Evolutionary conservation across 1,140 invertebrate genomes (phyloP), one percentile per base, ranked within the genome.

Genomic region (Drosophila leontia): DNA sequence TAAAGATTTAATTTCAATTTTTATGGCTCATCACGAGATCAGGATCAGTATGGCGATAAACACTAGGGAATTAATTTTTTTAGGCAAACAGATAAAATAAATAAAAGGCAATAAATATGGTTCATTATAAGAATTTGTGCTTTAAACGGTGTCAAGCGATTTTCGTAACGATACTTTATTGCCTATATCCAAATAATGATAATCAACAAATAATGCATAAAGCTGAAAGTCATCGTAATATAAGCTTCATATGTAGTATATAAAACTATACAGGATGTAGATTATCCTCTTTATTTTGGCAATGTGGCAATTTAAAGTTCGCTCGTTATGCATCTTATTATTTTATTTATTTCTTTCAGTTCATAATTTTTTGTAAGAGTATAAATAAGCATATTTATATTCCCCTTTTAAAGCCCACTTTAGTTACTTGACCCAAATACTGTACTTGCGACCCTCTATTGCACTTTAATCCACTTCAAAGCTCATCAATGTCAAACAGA

Each of bases 1-100:
- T 79, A 65, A 79, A 61, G 80, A 75, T 75, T 68, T 68, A 62
- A 84, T 84, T 85, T 84, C 81, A 80, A 84, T 80, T 84, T 85
- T 51, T 63, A 61, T 50, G 67, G 45, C 60, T 75, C 77, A 76
- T 80, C 67, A 84, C 61, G 71, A 76, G 62, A 77, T 80, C 75
- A 11, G 12, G 32, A 11, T 80, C 75, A 11, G 12, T 23, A 11
- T 37, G 39, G 47, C n/a, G 57, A 75, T 75, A 62, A 74, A 74
- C 67, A 15, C n/a, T 2, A 12, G 26, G 32, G 13, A 51, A 72
- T 72, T 51, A 59, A 71, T 71, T 70, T 34, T 26, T 15, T 8
- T 17, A 35, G 19, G 51, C 12, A 48, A 39, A 29, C 15, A 42
- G 47, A 42, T 44, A 12, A 57, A 35, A 35, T 32, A 45, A 62